Conservation (phyloP, 2,113 vertebrate species). For the Notothenia rossii region DNA sequence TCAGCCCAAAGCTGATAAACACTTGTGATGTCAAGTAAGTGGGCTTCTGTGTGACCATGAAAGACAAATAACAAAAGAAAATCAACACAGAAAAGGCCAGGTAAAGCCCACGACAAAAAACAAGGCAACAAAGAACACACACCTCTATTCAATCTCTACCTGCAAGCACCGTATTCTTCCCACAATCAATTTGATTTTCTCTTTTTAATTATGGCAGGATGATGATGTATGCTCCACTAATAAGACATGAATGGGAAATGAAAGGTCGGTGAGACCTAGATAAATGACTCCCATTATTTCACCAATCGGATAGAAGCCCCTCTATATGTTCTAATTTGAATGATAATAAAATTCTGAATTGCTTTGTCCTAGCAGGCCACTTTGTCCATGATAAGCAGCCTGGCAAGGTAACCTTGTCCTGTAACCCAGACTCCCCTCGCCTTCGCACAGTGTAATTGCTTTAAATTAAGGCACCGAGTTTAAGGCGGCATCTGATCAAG, state of each 20-base stretch:
- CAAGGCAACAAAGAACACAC: slow-evolving; percentile 31
- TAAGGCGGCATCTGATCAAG: slow-evolving; percentile 29
- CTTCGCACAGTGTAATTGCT: slow-evolving; percentile 70
- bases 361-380: slow-evolving; percentile 82
- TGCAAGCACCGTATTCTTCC: slow-evolving; percentile 64
- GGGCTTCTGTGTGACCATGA: slow-evolving; percentile 41
- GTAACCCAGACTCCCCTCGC: slow-evolving; percentile 74
- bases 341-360: slow-evolving; percentile 90
- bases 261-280: slow-evolving; percentile 92
- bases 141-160: slow-evolving; percentile 57
- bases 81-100: slow-evolving; percentile 61
- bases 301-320: slow-evolving; percentile 92
- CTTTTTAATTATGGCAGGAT: slow-evolving; percentile 90
- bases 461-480: slow-evolving; percentile 72
- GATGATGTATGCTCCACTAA: slow-evolving; percentile 92
- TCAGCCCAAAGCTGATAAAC: slow-evolving; percentile 74
- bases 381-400: slow-evolving; percentile 84
- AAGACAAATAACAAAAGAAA: slow-evolving; percentile 56
- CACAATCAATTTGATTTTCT: slow-evolving; percentile 87
- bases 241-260: slow-evolving; percentile 93
- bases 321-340: slow-evolving; percentile 92
- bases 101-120: slow-evolving; percentile 32
- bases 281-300: slow-evolving; percentile 94
- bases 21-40: slow-evolving; percentile 57
- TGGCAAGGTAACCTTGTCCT: slow-evolving; percentile 88